Conservation (phyloP, 2,888 invertebrate species). For the Agonum fuliginosum region DNA sequence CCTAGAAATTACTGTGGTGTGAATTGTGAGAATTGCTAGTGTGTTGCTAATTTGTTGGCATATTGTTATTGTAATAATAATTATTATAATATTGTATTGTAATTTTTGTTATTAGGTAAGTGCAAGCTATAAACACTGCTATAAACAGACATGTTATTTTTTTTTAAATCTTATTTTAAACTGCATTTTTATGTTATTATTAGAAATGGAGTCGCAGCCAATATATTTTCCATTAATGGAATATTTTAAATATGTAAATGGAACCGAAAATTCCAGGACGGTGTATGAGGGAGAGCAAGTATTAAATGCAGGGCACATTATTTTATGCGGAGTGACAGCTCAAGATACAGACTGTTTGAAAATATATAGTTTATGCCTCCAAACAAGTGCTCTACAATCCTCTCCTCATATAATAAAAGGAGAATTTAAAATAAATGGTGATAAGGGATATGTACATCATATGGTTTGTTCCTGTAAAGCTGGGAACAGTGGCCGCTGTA, state of each 20-base stretch:
- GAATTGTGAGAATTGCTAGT: too few relatives aligned
- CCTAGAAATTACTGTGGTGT: too few relatives aligned
- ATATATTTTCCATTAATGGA: background rate
- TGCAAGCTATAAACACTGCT: too few relatives aligned
- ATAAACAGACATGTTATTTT: too few relatives aligned
- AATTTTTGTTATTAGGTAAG: too few relatives aligned
- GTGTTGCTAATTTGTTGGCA: too few relatives aligned
- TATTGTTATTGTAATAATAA: too few relatives aligned
- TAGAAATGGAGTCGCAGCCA: too few relatives aligned
- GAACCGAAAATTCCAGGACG: background rate
- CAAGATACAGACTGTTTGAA: background rate
- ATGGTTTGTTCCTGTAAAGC: background rate
- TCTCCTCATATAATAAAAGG: background rate
- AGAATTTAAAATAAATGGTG: conserved; percentile 10
- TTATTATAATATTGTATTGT: too few relatives aligned
- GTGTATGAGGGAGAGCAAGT: background rate
- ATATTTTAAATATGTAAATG: conserved; percentile 15
- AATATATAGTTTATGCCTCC: background rate
- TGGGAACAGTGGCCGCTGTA: background rate
- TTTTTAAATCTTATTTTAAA: too few relatives aligned
- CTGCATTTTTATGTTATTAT: too few relatives aligned
- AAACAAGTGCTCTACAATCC: background rate
- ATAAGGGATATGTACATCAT: too few relatives aligned
- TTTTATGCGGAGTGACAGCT: conserved; percentile 9
- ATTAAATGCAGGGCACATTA: conserved; percentile 8